phyloP scores from a whole-genome alignment of 2,797 vertebrate genomes.

The Sitta carolinensis region DNA sequence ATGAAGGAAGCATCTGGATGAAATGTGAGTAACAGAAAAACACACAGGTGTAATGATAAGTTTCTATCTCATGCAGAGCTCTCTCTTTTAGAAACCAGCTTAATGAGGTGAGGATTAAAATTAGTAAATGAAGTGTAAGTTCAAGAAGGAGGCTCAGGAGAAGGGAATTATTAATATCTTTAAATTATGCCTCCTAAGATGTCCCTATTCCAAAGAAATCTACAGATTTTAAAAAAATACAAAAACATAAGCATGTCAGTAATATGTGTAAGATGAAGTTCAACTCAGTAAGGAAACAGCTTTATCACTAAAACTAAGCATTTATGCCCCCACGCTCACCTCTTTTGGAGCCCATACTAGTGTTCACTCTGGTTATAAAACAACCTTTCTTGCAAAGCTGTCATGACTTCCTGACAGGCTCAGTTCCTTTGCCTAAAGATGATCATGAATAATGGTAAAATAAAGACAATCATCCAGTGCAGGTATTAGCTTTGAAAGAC shows the following conservation, averaged over 20 bases:
- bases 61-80: background rate
- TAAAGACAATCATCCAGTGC: background rate
- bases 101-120: slow-evolving; percentile 22
- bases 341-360: background rate
- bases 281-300: background rate
- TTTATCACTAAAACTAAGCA: background rate
- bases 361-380: background rate
- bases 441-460: background rate
- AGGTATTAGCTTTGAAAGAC: background rate
- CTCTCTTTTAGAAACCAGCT: background rate
- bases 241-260: background rate
- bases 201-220: background rate
- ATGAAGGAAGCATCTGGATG: slow-evolving; percentile 51
- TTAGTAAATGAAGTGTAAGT: background rate
- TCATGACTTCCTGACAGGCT: background rate
- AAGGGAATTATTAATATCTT: background rate
- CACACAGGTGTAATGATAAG: slow-evolving; percentile 17
- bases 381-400: background rate
- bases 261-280: background rate
- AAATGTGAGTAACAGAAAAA: slow-evolving; percentile 52
- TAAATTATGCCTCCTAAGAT: background rate
- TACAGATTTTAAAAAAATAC: background rate
- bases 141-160: background rate
- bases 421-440: background rate
- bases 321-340: background rate